Conservation (phyloP, 2,797 vertebrate species). For the Smutsia gigantea region DNA sequence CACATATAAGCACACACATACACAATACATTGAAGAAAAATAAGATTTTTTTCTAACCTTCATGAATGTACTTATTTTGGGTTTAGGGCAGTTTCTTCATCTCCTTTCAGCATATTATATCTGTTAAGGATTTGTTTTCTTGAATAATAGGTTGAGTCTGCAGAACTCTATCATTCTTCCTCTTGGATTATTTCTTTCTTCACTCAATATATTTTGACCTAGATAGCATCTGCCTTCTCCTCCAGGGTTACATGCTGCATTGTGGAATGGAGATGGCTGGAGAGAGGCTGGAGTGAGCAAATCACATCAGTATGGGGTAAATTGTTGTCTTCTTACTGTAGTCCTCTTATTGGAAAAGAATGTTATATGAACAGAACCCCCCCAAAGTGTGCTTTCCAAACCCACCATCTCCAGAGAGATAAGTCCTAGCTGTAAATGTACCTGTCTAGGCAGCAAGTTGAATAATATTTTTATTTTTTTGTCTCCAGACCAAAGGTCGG, state of each 20-base stretch:
- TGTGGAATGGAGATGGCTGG: neutral
- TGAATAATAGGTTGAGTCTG: neutral
- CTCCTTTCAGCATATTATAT: neutral
- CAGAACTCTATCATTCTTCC: neutral
- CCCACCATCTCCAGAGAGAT: neutral
- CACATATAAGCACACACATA: neutral
- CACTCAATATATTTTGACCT: neutral
- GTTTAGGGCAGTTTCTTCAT: neutral
- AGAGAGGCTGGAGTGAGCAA: neutral
- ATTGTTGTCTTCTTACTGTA: neutral
- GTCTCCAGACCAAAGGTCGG: neutral
- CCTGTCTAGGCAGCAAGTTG: constrained; percentile 15
- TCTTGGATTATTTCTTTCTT: constrained; percentile 24
- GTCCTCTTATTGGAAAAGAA: neutral
- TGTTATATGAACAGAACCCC: neutral
- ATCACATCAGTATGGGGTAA: neutral
- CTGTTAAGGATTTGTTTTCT: constrained; percentile 44
- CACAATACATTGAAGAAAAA: neutral
- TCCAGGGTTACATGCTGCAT: neutral
- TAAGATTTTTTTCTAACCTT: neutral
- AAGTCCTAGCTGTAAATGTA: neutral
- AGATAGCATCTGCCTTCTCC: neutral
- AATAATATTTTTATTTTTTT: constrained; percentile 33
- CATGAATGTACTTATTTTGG: neutral
- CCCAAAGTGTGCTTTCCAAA: neutral